Conservation (phyloP, 2,888 invertebrate genomes). For the Cylindroiulus punctatus region DNA sequence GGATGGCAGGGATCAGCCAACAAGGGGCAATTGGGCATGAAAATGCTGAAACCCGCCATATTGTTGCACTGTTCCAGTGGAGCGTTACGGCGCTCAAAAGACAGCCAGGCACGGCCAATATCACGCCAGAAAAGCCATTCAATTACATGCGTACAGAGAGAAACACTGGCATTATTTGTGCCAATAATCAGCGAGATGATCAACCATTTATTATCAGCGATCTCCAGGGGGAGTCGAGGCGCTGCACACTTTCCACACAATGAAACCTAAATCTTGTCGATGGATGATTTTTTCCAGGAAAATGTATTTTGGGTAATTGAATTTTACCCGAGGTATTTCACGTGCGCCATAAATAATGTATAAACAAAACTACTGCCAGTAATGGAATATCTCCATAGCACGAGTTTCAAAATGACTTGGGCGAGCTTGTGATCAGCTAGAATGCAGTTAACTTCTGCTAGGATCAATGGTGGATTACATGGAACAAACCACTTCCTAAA, state of each 20-base stretch:
- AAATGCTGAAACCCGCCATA: conserved; percentile 8
- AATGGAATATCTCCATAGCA: no score
- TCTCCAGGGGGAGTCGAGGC: background rate
- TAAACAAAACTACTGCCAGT: background rate
- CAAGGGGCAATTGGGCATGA: conserved; percentile 21
- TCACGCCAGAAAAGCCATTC: background rate
- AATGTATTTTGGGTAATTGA: background rate
- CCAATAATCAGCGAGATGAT: conserved; percentile 26
- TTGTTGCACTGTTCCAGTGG: background rate
- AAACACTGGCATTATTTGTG: background rate
- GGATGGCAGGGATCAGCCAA: conserved; percentile 13
- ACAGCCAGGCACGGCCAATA: background rate
- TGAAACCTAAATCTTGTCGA: background rate
- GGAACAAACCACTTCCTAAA: no score
- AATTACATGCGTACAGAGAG: conserved; percentile 19
- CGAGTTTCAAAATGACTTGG: no score
- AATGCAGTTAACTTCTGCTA: no score
- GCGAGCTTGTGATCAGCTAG: no score
- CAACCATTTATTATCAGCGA: background rate
- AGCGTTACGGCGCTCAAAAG: background rate
- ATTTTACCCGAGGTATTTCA: background rate
- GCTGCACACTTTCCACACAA: background rate
- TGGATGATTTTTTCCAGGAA: background rate
- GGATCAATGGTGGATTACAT: no score
- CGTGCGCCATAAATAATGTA: background rate